These are phyloP conservation scores for honey bee (Apis mellifera) DNA, from an alignment of 1,140 invertebrate species.

Conservation along the genomic window Amel_HAv3.1 CM009938.2:5801501-5802000, in stretches of 20 bases:
- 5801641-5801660: slow-evolving; percentile 36
- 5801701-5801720: slow-evolving; percentile 3
- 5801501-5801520: not conserved
- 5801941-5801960: too few species aligned
- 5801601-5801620: not conserved
- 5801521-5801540: not conserved
- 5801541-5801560: not conserved
- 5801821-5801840: not conserved
- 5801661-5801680: slow-evolving; percentile 9
- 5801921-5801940: too few species aligned
- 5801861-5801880: not conserved
- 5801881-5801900: not conserved
- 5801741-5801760: not conserved
- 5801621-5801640: not conserved
- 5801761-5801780: not conserved
- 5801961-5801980: too few species aligned
- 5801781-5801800: slow-evolving; percentile 16
- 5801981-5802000: too few species aligned
- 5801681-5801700: not conserved
- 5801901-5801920: too few species aligned
- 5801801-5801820: slow-evolving; percentile 14
- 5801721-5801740: slow-evolving; percentile 30
- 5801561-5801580: not conserved
- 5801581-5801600: not conserved
- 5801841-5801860: slow-evolving; percentile 18